Conservation (phyloP, 2,797 vertebrate genomes). For the Falco biarmicus region DNA sequence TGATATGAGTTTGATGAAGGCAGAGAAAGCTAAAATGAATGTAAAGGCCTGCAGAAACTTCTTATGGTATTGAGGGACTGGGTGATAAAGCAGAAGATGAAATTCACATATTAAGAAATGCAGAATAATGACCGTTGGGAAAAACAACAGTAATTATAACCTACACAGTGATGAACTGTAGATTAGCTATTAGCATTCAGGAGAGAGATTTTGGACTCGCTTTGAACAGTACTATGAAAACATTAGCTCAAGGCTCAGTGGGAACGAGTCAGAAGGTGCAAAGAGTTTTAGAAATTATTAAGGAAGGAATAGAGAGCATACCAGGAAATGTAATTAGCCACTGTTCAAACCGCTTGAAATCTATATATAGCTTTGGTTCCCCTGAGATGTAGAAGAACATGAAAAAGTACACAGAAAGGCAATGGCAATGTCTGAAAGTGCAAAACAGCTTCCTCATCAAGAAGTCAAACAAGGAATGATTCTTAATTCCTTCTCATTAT, state of each 20-base stretch:
- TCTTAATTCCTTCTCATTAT: not conserved
- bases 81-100: not conserved
- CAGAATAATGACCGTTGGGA: constrained; percentile 40
- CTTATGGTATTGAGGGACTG: not conserved
- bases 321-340: constrained; percentile 58
- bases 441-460: not conserved
- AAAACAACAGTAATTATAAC: constrained; percentile 48
- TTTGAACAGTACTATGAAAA: constrained; percentile 49
- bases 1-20: not conserved
- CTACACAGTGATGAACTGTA: constrained; percentile 26
- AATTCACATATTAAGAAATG: constrained; percentile 10
- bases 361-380: not conserved
- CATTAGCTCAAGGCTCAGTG: constrained; percentile 49
- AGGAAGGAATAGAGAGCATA: constrained; percentile 13
- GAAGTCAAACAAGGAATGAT: not conserved
- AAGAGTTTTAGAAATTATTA: constrained; percentile 57
- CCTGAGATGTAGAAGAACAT: not conserved
- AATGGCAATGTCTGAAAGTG: not conserved
- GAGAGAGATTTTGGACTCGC: constrained; percentile 5
- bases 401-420: not conserved
- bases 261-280: constrained; percentile 62
- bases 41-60: not conserved
- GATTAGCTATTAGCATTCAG: constrained; percentile 60
- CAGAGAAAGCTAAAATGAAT: not conserved
- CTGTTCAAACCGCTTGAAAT: not conserved